Evolutionary conservation across 2,113 vertebrate species (phyloP), one percentile per base, ranked within the genome.

Genomic region (Gallinago jamesoni): DNA sequence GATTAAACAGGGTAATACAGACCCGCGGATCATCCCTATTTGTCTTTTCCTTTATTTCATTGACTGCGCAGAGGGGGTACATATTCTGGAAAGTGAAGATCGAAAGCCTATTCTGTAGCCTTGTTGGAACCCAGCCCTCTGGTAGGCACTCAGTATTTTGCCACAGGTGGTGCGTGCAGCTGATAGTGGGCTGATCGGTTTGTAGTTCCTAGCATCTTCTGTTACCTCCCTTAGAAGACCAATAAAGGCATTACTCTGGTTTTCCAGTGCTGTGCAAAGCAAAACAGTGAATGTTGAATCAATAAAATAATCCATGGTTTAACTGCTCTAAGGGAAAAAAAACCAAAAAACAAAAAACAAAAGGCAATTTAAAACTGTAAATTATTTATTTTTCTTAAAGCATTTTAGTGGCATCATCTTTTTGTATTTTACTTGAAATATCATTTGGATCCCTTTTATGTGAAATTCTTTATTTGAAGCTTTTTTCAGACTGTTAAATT

Each of bases 401-500:
- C 39, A 85, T 72, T 84, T 92, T 81, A 89, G 25, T 91, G 56
- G 45, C 52, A 59, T 84, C 27, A 80, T 80, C 25, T 43, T 47
- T 88, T 82, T 85, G 55, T 90, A 50, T 55, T 97, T 95, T 95
- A 75, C 62, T 94, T 93, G 66, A 95, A 75, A 85, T 84, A 84
- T 76, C 45, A 27, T 79, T 97, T 93, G 91, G 76, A 96, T 91
- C 27, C 18, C 18, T 75, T 94, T 81, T 47, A 77, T 84, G 33
- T 59, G 66, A 94, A 95, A 82, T 72, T 55, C 83, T 94, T 93
- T 91, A 90, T 95, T 89, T 93, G 47, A 91, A 95, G 72, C 84
- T 96, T 97, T 97, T 83, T 93, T 55, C 88, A 76, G 63, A 59
- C 69, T 77, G 88, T 90, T 79, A 94, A 97, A 96, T 66, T 78